Percentiles rank a stretch among this genome's conserved stretches.
phyloP scores from a whole-genome alignment of 2,113 vertebrate species.

The Podarcis cretensis region DNA sequence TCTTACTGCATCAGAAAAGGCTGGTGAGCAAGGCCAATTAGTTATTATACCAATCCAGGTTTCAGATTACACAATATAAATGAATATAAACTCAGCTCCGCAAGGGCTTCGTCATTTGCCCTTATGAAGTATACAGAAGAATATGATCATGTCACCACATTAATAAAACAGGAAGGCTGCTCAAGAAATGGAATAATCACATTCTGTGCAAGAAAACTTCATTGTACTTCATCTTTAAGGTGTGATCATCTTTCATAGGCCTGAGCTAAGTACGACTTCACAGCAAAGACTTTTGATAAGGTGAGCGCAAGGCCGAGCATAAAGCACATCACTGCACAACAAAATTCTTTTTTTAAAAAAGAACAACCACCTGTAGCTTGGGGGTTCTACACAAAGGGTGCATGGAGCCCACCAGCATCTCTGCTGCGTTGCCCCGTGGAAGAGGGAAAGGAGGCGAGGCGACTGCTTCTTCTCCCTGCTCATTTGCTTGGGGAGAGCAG shows the following conservation, averaged over 20 bases:
- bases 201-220: slow-evolving; percentile 38
- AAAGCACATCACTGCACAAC: slow-evolving; percentile 38
- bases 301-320: slow-evolving; percentile 63
- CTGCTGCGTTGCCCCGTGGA: too few relatives aligned
- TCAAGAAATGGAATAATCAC: slow-evolving; percentile 28
- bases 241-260: slow-evolving; percentile 59
- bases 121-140: slow-evolving; percentile 51
- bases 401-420: not conserved
- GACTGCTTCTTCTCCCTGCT: too few relatives aligned
- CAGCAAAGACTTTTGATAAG: slow-evolving; percentile 58
- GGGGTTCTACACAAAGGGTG: not conserved
- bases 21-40: slow-evolving; percentile 40
- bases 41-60: slow-evolving; percentile 53
- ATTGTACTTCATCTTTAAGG: slow-evolving; percentile 53
- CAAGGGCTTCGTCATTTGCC: slow-evolving; percentile 37
- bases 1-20: slow-evolving; percentile 55
- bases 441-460: too few relatives aligned
- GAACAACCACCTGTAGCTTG: too few relatives aligned
- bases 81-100: slow-evolving; percentile 37
- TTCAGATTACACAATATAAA: slow-evolving; percentile 53
- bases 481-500: too few relatives aligned
- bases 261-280: slow-evolving; percentile 53
- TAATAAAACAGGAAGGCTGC: slow-evolving; percentile 66
- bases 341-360: not conserved
- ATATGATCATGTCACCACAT: slow-evolving; percentile 41